Conservation (phyloP, 35 echinoderm and acorn worm genomes). For the Apostichopus californicus region DNA sequence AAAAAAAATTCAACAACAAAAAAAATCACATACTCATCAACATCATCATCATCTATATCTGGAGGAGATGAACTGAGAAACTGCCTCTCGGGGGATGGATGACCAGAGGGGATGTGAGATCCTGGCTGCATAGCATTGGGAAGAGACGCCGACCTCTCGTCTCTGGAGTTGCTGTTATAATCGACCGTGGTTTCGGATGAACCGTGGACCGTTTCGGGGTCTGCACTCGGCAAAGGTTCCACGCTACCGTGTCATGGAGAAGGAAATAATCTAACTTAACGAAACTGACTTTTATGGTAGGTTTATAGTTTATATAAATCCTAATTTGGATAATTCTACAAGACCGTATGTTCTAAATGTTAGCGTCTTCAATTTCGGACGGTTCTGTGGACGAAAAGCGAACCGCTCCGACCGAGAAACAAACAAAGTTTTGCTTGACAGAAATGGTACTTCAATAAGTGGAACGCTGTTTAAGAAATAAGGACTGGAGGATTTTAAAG, state of each 20-base stretch:
- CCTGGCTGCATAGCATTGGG: background rate
- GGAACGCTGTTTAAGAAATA: too few species aligned
- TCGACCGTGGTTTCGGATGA: background rate
- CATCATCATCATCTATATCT: background rate
- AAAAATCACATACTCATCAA: background rate
- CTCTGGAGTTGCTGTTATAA: slow-evolving; percentile 44
- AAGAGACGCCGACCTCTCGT: background rate
- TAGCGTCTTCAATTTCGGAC: too few species aligned
- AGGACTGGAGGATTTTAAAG: too few species aligned
- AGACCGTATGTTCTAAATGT: too few species aligned
- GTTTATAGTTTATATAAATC: too few species aligned
- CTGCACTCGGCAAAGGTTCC: background rate
- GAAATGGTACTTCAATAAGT: too few species aligned
- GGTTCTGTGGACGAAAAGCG: too few species aligned
- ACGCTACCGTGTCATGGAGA: background rate
- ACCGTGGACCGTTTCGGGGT: background rate
- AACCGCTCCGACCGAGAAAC: too few species aligned
- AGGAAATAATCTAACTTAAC: background rate
- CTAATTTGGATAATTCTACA: too few species aligned
- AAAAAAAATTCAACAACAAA: too few species aligned
- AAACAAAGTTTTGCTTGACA: too few species aligned
- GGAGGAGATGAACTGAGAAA: slow-evolving; percentile 40
- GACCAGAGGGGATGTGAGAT: background rate
- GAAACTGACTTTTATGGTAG: too few species aligned
- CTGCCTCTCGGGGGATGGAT: slow-evolving; percentile 26